Evolutionary conservation across 2,113 vertebrate species (phyloP), one percentile per base, ranked within the genome.

Genomic region (Trematomus loennbergii): DNA sequence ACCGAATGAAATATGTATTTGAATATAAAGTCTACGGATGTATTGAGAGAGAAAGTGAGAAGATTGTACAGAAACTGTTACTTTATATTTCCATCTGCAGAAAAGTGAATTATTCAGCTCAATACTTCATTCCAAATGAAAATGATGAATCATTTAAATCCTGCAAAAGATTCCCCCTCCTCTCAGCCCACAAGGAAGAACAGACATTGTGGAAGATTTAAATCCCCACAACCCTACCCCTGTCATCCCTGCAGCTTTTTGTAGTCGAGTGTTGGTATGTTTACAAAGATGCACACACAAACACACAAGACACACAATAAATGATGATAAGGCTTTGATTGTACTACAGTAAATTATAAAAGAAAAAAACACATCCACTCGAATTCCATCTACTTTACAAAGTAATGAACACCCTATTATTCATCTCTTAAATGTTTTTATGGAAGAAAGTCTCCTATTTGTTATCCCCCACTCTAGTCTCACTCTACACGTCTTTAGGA

Each of bases 61-160:
- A 9, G 78, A 81, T 91, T 91, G 92, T 93, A 93, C 88, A 93
- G 86, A 92, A 94, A 93, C 81, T 79, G 72, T 90, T 82, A 67
- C 79, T 87, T 92, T 93, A 87, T 92, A 91, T 88, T 36, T 88
- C 81, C 80, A 86, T 90, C 85, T 84, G 86, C 89, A 83, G 86
- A 85, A 88, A 84, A 90, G 87, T 93, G 78, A 94, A 95, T 94
- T 88, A 93, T 94, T 94, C 92, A 94, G 87, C 84, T 92, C 81
- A 86, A 87, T 69, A 87, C 87, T 94, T 92, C 87, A 89, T 89
- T 93, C 89, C 78, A 85, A 92, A 94, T 89, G 88, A 90, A 94
- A 91, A 93, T 83, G 85, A 93, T 91, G 84, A 94, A 94, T 94
- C 89, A 93, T 94, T 94, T 91, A 92, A 94, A 91, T 92, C 87